Conservation (phyloP, 2,797 vertebrate genomes). For the Tokudaia muenninki region DNA sequence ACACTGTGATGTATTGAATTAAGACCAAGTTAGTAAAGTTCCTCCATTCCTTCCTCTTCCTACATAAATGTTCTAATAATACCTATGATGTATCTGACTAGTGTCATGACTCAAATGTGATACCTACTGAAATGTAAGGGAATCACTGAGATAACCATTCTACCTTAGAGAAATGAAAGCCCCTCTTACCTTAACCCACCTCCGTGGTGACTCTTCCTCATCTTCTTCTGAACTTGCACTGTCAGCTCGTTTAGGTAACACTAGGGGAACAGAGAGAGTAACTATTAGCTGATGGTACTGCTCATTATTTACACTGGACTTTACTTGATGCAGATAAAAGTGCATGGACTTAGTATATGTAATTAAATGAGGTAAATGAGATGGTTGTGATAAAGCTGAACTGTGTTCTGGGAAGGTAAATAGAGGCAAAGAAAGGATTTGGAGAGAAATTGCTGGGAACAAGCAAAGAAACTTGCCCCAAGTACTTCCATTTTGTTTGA, state of each 20-base stretch:
- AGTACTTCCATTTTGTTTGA: no score
- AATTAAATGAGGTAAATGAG: background rate
- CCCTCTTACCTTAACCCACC: background rate
- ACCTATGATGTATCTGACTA: background rate
- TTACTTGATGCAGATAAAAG: background rate
- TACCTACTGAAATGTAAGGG: background rate
- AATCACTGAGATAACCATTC: background rate
- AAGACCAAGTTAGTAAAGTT: background rate
- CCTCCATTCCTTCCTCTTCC: background rate
- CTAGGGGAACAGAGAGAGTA: background rate
- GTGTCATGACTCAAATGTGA: background rate
- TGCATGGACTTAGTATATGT: background rate
- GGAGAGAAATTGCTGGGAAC: background rate
- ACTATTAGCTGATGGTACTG: background rate
- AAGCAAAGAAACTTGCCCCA: background rate
- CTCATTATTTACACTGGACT: background rate
- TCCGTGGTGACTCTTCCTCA: no score
- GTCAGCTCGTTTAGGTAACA: rapidly evolving
- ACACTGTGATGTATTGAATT: background rate
- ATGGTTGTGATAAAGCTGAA: background rate
- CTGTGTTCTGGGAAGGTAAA: background rate
- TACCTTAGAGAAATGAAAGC: background rate
- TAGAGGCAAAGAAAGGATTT: background rate
- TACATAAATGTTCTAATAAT: background rate
- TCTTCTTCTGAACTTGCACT: rapidly evolving